A percentile compares a stretch with the other conserved stretches of the same genome.
phyloP scores from a whole-genome alignment of 2,797 vertebrate genomes.

The Sebastes kiyomatsui region DNA sequence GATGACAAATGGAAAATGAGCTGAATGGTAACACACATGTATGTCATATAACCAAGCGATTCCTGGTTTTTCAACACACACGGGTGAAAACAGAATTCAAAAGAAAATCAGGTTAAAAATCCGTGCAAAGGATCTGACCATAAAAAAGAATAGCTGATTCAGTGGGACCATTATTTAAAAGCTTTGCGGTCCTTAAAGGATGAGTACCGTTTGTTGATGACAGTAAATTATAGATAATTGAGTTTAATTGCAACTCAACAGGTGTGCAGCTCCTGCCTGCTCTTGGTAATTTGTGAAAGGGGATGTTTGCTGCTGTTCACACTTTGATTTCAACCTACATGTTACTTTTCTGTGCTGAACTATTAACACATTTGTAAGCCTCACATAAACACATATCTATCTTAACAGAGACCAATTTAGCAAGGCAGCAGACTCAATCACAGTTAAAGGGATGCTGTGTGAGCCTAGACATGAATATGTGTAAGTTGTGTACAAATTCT shows the following conservation, averaged over 20 bases:
- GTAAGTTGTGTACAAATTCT: background rate
- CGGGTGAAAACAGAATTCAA: background rate
- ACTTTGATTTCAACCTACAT: background rate
- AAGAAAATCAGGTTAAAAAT: conserved; percentile 3
- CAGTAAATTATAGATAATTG: conserved; percentile 35
- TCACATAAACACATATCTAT: background rate
- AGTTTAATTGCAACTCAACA: conserved; percentile 2
- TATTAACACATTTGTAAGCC: background rate
- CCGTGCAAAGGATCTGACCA: background rate
- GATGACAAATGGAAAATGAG: background rate
- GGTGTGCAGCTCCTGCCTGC: background rate
- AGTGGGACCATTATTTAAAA: background rate
- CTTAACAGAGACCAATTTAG: background rate
- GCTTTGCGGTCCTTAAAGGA: background rate
- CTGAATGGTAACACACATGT: background rate
- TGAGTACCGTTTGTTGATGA: conserved; percentile 7
- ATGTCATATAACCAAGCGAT: background rate
- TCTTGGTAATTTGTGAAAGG: background rate
- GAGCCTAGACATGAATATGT: background rate
- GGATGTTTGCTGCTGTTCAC: background rate
- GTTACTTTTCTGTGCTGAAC: background rate
- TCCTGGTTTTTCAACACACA: background rate
- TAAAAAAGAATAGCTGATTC: background rate
- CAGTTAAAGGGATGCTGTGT: background rate
- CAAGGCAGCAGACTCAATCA: background rate